These are phyloP conservation scores for Callyntrura guangdongensis DNA, from an alignment of 2,888 invertebrate genomes.

Conservation along the genomic window DNA sequence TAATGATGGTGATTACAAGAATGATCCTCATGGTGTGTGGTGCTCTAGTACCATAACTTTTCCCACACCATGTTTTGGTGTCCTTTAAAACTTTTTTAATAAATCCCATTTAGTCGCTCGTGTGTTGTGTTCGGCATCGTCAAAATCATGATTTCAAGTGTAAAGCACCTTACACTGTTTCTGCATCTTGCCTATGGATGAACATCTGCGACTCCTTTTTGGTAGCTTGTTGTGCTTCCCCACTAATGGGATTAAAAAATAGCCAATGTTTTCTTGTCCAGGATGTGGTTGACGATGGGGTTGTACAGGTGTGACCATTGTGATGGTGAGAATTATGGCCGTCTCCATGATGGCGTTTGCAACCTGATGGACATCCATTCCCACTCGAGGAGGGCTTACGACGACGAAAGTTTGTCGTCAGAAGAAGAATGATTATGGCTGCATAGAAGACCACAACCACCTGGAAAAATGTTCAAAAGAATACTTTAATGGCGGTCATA, in stretches of 20 bases:
- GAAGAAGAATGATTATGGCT: constrained; percentile 86
- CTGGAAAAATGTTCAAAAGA: constrained; percentile 80
- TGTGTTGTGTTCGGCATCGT: constrained; percentile 40
- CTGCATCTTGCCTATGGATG: constrained; percentile 83
- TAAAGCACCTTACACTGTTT: constrained; percentile 81
- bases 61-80: not conserved
- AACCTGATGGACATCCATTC: constrained; percentile 72
- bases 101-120: constrained; percentile 28
- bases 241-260: constrained; percentile 84
- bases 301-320: constrained; percentile 74
- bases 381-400: constrained; percentile 77
- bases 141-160: constrained; percentile 1
- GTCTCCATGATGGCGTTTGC: constrained; percentile 65
- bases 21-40: not conserved
- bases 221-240: constrained; percentile 84
- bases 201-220: constrained; percentile 84
- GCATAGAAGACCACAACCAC: constrained; percentile 86
- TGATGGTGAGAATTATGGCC: constrained; percentile 49
- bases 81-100: constrained; percentile 33
- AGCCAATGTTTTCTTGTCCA: constrained; percentile 84
- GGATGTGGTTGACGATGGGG: constrained; percentile 62
- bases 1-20: not conserved
- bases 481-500: not conserved
- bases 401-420: constrained; percentile 85
- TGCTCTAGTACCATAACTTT: not conserved